phyloP scores from a whole-genome alignment of 2,113 vertebrate species.

The Cepphus grylle region DNA sequence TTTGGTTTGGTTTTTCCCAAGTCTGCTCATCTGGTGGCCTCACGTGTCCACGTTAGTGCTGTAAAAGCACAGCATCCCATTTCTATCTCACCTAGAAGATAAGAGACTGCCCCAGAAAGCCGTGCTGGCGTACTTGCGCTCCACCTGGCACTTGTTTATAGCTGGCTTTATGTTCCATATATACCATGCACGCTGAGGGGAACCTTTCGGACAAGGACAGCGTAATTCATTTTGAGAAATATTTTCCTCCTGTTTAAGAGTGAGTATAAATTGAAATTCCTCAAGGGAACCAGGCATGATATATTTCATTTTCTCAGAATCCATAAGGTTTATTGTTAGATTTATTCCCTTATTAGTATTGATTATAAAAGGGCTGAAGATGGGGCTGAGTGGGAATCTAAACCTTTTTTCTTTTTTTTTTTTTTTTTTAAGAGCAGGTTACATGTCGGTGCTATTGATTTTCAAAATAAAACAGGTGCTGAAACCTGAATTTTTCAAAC shows the following conservation, averaged over 20 bases:
- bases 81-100: background rate
- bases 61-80: background rate
- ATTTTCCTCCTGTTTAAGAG: background rate
- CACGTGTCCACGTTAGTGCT: background rate
- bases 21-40: background rate
- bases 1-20: background rate
- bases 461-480: background rate
- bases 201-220: background rate
- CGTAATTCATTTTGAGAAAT: slow-evolving; percentile 21
- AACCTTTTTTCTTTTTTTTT: background rate
- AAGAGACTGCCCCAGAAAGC: background rate
- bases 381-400: background rate
- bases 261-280: background rate
- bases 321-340: background rate
- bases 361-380: background rate
- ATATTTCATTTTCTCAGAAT: slow-evolving; percentile 21
- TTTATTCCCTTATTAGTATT: slow-evolving; percentile 33
- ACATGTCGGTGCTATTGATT: background rate
- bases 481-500: background rate
- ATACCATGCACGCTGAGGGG: background rate
- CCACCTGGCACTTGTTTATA: background rate
- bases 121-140: fast-evolving
- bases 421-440: background rate
- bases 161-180: background rate
- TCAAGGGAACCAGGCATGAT: background rate